Evolutionary conservation across 2,888 invertebrate genomes (phyloP).

Genomic region (Dryomyza anilis): DNA sequence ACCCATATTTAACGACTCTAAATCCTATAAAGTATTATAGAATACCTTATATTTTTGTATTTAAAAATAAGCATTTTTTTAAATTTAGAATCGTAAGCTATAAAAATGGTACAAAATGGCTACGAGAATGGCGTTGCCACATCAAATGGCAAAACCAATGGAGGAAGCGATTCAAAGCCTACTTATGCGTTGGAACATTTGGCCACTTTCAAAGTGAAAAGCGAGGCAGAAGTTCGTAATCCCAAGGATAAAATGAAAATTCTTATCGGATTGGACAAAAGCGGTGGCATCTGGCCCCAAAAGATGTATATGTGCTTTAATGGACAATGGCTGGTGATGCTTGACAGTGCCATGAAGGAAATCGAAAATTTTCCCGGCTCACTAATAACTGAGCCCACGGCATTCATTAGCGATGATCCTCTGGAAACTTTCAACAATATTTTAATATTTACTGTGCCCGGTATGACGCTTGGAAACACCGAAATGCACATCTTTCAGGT

Average conservation of each 20-base stretch:
- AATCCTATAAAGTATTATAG: too few relatives aligned
- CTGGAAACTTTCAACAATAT: conserved; percentile 98
- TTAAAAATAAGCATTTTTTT: background rate
- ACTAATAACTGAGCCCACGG: conserved; percentile 92
- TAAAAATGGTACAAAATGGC: conserved; percentile 47
- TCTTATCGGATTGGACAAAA: conserved; percentile 87
- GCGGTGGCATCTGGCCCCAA: conserved; percentile 97
- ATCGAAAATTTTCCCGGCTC: conserved; percentile 96
- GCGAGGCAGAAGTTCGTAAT: conserved; percentile 84
- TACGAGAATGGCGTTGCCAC: conserved; percentile 41
- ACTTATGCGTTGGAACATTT: conserved; percentile 94
- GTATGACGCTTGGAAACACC: conserved; percentile 69
- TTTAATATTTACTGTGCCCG: conserved; percentile 91
- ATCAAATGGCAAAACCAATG: conserved; percentile 20
- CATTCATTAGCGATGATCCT: conserved; percentile 92
- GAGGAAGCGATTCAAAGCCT: conserved; percentile 61
- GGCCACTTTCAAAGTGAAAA: conserved; percentile 95
- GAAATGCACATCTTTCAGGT: conserved; percentile 98
- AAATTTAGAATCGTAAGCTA: background rate
- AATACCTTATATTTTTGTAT: too few relatives aligned
- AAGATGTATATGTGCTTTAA: conserved; percentile 92
- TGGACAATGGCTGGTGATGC: conserved; percentile 86
- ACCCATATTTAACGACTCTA: too few relatives aligned
- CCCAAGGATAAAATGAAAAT: conserved; percentile 92
- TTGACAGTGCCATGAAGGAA: conserved; percentile 93